Evolutionary conservation across 2,888 invertebrate genomes (phyloP).

Genomic region (Lamproptera curius): DNA sequence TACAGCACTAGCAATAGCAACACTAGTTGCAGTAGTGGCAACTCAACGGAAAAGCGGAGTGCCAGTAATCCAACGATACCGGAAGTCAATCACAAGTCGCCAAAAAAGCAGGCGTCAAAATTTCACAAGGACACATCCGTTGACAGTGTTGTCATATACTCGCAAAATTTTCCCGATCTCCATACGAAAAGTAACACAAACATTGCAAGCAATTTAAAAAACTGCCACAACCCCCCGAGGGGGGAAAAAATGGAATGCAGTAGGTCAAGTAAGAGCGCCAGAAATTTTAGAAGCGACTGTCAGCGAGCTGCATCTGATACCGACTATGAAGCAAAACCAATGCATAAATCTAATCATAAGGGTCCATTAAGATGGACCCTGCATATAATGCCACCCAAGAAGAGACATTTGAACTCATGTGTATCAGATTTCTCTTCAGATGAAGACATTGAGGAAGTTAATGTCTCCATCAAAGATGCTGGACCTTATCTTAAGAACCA

Average conservation of each 20-base stretch:
- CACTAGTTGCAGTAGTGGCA: constrained; percentile 68
- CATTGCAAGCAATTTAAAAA: constrained; percentile 71
- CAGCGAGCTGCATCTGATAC: constrained; percentile 66
- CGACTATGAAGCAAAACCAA: constrained; percentile 54
- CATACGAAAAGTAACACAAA: constrained; percentile 53
- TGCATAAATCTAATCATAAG: constrained; percentile 47
- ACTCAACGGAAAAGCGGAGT: constrained; percentile 53
- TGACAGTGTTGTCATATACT: constrained; percentile 66
- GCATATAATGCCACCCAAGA: constrained; percentile 60
- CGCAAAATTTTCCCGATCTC: constrained; percentile 69
- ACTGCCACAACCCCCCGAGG: constrained; percentile 75
- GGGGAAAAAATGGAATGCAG: constrained; percentile 72
- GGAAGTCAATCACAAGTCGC: constrained; percentile 43
- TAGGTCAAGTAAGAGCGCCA: constrained; percentile 45
- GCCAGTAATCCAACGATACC: constrained; percentile 38
- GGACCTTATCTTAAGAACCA: constrained; percentile 52
- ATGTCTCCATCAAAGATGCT: constrained; percentile 53
- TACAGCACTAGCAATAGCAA: constrained; percentile 76
- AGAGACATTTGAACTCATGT: constrained; percentile 58
- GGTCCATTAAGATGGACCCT: constrained; percentile 59
- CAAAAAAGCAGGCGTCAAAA: constrained; percentile 51
- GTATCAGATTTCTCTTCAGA: constrained; percentile 66
- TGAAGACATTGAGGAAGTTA: constrained; percentile 51
- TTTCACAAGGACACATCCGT: constrained; percentile 64
- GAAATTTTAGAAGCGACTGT: constrained; percentile 49